Conservation (phyloP, 2,797 vertebrate genomes). For the Discoglossus pictus region DNA sequence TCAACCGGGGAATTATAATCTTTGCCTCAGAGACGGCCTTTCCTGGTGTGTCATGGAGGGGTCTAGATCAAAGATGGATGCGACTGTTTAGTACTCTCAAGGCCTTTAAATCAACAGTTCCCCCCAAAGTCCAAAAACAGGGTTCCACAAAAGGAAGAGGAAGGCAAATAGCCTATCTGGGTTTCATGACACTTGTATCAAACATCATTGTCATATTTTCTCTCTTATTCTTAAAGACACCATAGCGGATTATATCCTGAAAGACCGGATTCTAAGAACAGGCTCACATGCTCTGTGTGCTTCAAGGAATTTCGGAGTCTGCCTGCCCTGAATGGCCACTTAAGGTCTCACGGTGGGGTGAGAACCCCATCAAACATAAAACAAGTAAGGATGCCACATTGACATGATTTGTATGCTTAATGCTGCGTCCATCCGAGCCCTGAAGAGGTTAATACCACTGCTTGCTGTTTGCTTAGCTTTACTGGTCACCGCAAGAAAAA, state of each 20-base stretch:
- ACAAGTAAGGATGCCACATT: slow-evolving; percentile 66
- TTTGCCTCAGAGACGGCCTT: too few relatives aligned
- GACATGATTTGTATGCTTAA: neutral
- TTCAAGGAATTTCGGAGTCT: slow-evolving; percentile 88
- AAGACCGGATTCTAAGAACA: slow-evolving; percentile 70
- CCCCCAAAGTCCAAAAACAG: too few relatives aligned
- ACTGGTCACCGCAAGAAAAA: neutral
- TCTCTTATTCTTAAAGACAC: slow-evolving; percentile 36
- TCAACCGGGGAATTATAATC: too few relatives aligned
- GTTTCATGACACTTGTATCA: too few relatives aligned
- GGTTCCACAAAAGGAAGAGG: too few relatives aligned
- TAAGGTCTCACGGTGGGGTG: slow-evolving; percentile 86
- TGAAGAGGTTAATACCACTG: slow-evolving; percentile 34
- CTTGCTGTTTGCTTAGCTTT: slow-evolving; percentile 61
- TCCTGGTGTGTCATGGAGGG: too few relatives aligned
- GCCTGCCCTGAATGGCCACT: slow-evolving; percentile 91
- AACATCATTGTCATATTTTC: slow-evolving; percentile 46
- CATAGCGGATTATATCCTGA: slow-evolving; percentile 68
- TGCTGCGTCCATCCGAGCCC: neutral
- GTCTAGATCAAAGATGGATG: too few relatives aligned
- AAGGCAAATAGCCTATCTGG: too few relatives aligned
- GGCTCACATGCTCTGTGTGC: slow-evolving; percentile 83
- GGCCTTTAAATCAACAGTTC: too few relatives aligned
- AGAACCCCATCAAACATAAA: slow-evolving; percentile 75
- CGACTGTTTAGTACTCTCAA: too few relatives aligned